These are phyloP conservation scores for Macroteleia sp. DNA, from an alignment of 2,888 invertebrate species.

Conservation along the genomic window DNA sequence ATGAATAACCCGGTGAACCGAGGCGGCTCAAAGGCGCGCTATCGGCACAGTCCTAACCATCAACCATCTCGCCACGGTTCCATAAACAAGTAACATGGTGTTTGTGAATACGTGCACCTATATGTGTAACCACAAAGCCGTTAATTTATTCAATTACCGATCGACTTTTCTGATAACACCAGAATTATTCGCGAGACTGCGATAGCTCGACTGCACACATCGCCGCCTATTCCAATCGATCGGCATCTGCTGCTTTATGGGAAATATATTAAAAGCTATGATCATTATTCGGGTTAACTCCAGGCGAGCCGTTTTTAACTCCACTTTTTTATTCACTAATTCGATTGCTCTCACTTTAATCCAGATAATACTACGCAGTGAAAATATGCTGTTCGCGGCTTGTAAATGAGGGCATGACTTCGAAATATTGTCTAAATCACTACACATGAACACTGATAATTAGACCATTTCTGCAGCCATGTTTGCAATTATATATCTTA, in stretches of 20 bases:
- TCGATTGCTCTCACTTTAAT: neutral
- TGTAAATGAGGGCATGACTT: neutral
- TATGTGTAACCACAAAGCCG: slow-evolving; percentile 29
- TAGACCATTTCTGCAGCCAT: neutral
- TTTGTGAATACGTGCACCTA: slow-evolving; percentile 3
- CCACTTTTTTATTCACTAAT: neutral
- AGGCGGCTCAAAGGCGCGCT: slow-evolving; percentile 27
- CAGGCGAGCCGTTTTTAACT: slow-evolving; percentile 4
- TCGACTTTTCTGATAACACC: slow-evolving; percentile 53
- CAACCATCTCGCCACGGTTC: slow-evolving; percentile 36
- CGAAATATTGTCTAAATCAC: neutral
- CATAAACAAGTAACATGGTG: slow-evolving; percentile 28
- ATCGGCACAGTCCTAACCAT: slow-evolving; percentile 32
- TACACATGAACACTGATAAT: neutral
- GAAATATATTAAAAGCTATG: slow-evolving; percentile 55
- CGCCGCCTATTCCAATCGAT: slow-evolving; percentile 36
- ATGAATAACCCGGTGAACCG: slow-evolving; percentile 40
- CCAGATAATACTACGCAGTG: slow-evolving; percentile 16
- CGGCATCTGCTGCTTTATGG: slow-evolving; percentile 55
- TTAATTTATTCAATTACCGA: slow-evolving; percentile 65
- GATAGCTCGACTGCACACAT: slow-evolving; percentile 44
- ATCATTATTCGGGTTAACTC: slow-evolving; percentile 40
- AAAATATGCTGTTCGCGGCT: slow-evolving; percentile 13
- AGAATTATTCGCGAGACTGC: slow-evolving; percentile 43
- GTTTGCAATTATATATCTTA: slow-evolving; percentile 41